These are phyloP conservation scores for Porites evermanni DNA, from an alignment of 92 coral and sea anemone genomes.

Conservation along the genomic window DNA sequence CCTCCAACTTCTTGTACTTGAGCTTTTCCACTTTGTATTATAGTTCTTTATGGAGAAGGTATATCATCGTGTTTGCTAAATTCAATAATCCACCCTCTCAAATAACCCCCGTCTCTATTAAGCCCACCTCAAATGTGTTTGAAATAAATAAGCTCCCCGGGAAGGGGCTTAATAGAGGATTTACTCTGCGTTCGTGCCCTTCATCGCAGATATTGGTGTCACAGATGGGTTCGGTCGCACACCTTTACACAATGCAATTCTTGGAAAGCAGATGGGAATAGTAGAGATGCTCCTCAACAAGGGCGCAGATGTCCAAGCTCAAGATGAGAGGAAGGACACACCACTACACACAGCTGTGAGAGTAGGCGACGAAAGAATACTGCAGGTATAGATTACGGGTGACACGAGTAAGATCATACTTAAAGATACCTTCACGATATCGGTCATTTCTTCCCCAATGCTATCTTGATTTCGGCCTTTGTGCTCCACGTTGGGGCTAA, in stretches of 20 bases:
- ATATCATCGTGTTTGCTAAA: no score
- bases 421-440: not conserved
- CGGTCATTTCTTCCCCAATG: no score
- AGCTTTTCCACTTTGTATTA: no score
- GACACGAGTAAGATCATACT: not conserved
- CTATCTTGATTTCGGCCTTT: no score
- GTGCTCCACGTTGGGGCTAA: no score
- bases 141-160: no score
- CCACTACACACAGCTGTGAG: slow-evolving; percentile 85
- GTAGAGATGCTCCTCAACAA: slow-evolving; percentile 65
- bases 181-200: not conserved
- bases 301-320: slow-evolving; percentile 67
- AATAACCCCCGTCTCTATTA: no score
- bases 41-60: no score
- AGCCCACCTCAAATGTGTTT: no score
- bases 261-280: slow-evolving; percentile 64
- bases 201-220: slow-evolving; percentile 56
- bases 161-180: not conserved
- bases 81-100: no score
- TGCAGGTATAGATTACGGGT: slow-evolving; percentile 51
- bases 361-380: slow-evolving; percentile 73
- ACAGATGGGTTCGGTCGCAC: slow-evolving; percentile 85
- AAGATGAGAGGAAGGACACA: slow-evolving; percentile 85
- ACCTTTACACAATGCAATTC: slow-evolving; percentile 81
- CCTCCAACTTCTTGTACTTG: no score